Conservation (phyloP, 2,113 vertebrate genomes). For the Melanocharis versteri region DNA sequence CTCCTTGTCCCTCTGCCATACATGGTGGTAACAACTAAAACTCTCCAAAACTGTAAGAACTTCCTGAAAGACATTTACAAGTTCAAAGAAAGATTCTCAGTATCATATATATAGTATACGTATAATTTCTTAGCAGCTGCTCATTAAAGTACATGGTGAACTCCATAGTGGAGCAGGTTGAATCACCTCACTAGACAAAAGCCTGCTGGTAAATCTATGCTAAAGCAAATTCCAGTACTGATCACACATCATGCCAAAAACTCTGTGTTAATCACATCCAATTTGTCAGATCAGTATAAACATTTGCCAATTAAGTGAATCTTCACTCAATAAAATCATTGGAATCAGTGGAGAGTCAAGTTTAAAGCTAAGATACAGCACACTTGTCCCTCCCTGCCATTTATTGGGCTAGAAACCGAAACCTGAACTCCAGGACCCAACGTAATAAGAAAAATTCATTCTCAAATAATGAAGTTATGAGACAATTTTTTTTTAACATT, state of each 20-base stretch:
- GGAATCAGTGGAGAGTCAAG: background rate
- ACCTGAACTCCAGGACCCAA: background rate
- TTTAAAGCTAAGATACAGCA: background rate
- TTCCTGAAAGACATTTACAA: slow-evolving; percentile 76
- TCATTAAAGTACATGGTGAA: background rate
- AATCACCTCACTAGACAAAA: background rate
- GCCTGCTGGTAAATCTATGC: background rate
- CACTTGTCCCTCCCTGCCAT: background rate
- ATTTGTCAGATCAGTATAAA: background rate
- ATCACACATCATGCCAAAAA: background rate
- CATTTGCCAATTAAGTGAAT: background rate
- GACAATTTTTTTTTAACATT: background rate
- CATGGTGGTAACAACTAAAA: slow-evolving; percentile 85
- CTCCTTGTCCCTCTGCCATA: slow-evolving; percentile 89
- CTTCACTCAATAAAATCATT: background rate
- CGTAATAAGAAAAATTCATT: background rate
- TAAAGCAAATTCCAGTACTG: background rate
- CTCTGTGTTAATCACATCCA: background rate
- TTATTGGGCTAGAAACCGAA: background rate
- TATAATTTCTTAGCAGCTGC: background rate
- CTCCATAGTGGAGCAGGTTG: background rate
- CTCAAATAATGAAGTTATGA: background rate
- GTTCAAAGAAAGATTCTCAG: background rate
- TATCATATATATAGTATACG: background rate
- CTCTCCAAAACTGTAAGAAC: slow-evolving; percentile 77